Base-by-base conservation (phyloP, 2,888 invertebrate species). In the Serripes groenlandicus region DNA sequence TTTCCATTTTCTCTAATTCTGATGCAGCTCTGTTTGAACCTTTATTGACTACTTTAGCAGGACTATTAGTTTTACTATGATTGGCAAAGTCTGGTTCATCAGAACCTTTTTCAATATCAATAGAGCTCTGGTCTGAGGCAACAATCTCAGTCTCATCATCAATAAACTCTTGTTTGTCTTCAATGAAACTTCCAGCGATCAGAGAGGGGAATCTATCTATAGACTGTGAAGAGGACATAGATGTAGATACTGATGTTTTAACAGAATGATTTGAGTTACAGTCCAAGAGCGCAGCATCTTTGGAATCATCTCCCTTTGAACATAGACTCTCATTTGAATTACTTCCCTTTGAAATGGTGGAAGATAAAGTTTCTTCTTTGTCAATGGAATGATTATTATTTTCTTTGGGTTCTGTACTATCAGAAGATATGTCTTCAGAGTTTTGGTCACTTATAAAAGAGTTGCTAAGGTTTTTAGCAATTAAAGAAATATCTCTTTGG, bases 201-300 rank as follows among this genome's bases (percentile, higher is more conserved):
- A 86, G 78, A 54, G 83, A 83, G 3, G 86, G 86, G 54, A 83
- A 86, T 32, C 86, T 75, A 21, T 86, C 86, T 11, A 74, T 37
- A 28, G 84, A 84, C 56, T 81, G 78, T 5, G 81, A 81, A 0
- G 81, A 71, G 26, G 81, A 80, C 70, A 74, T 37, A 30, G 78
- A 78, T 21, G 69, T 73, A 2, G 83, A 73, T 34, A 54, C 26
- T 56, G 71, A 34, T n/a, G 56, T 71, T 34, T 26, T 56, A 3
- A 56, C 35, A 18, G 71, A 71, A 34, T 54, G 66, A 28, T 66
- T 66, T 11, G 66, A 66, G 66, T 66, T 66, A 42, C 66, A 66
- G 66, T 66, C 66, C 32, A 66, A 21, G 26, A 28, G 23, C n/a
- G 37, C 66, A n/a, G 11, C 23, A 37, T 66, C 66, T 23, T 42